Evolutionary conservation across 1,140 invertebrate genomes (phyloP).

Genomic region (Hormaphis cornu): DNA sequence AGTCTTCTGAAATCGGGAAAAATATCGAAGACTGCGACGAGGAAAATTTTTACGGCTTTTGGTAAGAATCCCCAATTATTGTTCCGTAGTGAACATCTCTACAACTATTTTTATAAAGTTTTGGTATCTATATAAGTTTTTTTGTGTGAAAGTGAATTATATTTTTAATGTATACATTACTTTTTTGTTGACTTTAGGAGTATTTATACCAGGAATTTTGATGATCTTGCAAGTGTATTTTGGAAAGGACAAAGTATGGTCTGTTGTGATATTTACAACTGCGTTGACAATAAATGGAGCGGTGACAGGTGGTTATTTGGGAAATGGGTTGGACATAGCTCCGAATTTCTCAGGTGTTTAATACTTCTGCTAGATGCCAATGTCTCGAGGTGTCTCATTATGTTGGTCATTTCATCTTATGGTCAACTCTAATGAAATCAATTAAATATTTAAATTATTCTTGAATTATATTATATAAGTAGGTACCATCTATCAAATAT

Average conservation of each 20-base stretch:
- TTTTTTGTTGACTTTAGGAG: neutral
- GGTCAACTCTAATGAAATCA: neutral
- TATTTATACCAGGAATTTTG: constrained; percentile 34
- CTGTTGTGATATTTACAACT: constrained; percentile 63
- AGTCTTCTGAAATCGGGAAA: constrained; percentile 52
- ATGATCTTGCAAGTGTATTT: constrained; percentile 62
- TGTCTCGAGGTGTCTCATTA: no score
- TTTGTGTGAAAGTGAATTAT: neutral
- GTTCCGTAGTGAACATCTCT: neutral
- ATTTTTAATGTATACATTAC: neutral
- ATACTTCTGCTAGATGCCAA: neutral
- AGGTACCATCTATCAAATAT: neutral
- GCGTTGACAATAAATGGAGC: constrained; percentile 72
- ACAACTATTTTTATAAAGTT: neutral
- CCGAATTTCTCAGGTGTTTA: constrained; percentile 71
- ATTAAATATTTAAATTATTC: neutral
- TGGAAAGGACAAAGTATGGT: constrained; percentile 56
- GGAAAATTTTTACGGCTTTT: constrained; percentile 54
- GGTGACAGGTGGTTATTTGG: constrained; percentile 76
- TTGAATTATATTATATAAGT: neutral
- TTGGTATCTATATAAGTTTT: neutral
- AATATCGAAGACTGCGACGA: constrained; percentile 58
- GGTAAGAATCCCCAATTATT: constrained; percentile 21
- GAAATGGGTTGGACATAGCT: constrained; percentile 81
- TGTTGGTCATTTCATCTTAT: neutral